A percentile compares a stretch with the other conserved stretches of the same genome.
These are phyloP conservation scores for Trialeurodes vaporariorum DNA, from an alignment of 1,140 invertebrate species.

Conservation along the genomic window DNA sequence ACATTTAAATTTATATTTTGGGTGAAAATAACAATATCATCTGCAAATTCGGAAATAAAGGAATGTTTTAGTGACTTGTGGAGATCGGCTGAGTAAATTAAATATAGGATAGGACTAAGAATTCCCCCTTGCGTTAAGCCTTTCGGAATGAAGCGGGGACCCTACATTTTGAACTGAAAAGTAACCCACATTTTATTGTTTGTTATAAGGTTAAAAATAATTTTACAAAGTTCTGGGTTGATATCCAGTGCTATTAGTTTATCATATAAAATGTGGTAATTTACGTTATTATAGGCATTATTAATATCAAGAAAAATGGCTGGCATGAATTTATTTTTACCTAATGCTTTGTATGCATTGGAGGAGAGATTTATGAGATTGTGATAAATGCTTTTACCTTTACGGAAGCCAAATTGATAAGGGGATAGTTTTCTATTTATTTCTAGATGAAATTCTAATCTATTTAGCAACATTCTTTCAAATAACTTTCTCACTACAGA, in stretches of 20 bases:
- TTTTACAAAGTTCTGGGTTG: neutral
- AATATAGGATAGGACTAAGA: neutral
- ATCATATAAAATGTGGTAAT: neutral
- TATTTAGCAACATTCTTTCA: neutral
- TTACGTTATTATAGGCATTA: neutral
- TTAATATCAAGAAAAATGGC: neutral
- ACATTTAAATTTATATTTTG: neutral
- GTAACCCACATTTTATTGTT: neutral
- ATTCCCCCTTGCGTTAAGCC: neutral
- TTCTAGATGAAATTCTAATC: neutral
- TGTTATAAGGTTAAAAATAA: neutral
- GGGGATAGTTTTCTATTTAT: neutral
- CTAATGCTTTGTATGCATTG: neutral
- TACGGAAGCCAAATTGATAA: neutral
- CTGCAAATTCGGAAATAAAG: neutral
- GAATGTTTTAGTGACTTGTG: neutral
- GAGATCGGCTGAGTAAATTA: neutral
- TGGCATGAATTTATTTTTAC: neutral
- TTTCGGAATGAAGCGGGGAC: neutral
- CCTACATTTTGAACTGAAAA: neutral
- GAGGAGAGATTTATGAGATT: neutral
- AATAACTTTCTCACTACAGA: neutral
- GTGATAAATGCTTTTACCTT: neutral
- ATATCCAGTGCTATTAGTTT: neutral
- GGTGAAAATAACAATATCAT: neutral